Percentiles rank a stretch among this genome's conserved stretches.
phyloP scores from a whole-genome alignment of 2,888 invertebrate genomes.

The Ditula angustiorana region DNA sequence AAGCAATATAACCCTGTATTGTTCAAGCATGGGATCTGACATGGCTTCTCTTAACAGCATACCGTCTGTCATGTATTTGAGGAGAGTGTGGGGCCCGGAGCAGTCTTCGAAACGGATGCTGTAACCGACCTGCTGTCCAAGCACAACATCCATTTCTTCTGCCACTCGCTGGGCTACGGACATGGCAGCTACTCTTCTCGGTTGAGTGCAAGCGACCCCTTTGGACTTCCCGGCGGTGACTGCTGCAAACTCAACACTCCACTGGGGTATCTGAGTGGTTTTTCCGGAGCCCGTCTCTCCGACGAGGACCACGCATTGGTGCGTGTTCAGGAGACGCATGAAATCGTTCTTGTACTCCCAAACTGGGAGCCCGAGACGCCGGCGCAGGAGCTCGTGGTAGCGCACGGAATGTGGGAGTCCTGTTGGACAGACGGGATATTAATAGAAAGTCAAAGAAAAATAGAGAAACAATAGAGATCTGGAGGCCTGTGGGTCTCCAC shows the following conservation, averaged over 20 bases:
- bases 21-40: slow-evolving; percentile 99
- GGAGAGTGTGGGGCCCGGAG: slow-evolving; percentile 95
- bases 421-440: slow-evolving; percentile 45
- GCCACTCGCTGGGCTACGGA: slow-evolving; percentile 99
- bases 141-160: slow-evolving; percentile 99
- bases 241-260: slow-evolving; percentile 78
- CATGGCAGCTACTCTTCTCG: slow-evolving; percentile 99
- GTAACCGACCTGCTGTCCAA: slow-evolving; percentile 87
- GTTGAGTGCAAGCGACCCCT: slow-evolving; percentile 97
- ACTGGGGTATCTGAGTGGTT: slow-evolving; percentile 98
- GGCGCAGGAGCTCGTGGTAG: slow-evolving; percentile 95
- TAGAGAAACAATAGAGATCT: too few species aligned
- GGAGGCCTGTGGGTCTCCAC: too few species aligned
- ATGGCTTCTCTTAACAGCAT: slow-evolving; percentile 99
- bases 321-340: slow-evolving; percentile 95
- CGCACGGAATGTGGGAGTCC: slow-evolving; percentile 94
- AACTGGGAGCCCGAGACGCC: slow-evolving; percentile 96
- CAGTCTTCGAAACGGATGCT: slow-evolving; percentile 99
- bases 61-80: slow-evolving; percentile 99
- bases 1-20: slow-evolving; percentile 97
- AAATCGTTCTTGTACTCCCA: slow-evolving; percentile 99
- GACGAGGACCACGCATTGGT: slow-evolving; percentile 98
- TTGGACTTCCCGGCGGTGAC: slow-evolving; percentile 69
- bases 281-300: slow-evolving; percentile 99
- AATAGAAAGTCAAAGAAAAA: not conserved